Evolutionary conservation across 2,797 vertebrate genomes (phyloP).

Genomic region (Momotus momota): DNA sequence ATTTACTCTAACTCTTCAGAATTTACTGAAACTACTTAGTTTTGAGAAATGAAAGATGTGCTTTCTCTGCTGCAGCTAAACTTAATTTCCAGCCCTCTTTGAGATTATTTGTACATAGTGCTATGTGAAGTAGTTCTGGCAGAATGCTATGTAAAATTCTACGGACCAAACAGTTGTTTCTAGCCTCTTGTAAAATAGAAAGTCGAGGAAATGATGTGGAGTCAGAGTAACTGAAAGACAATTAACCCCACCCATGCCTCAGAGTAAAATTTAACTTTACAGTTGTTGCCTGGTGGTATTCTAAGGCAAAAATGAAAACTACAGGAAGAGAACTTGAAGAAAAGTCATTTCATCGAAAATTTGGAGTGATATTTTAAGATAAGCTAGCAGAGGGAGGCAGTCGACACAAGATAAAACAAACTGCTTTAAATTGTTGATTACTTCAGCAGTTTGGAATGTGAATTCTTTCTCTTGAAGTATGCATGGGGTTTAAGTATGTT

Average conservation of each 20-base stretch:
- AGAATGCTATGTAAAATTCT: neutral
- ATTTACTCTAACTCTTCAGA: neutral
- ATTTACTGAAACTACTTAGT: neutral
- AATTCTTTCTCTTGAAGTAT: slow-evolving; percentile 26
- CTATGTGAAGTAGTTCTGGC: neutral
- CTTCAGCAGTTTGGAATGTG: slow-evolving; percentile 54
- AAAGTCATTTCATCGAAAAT: neutral
- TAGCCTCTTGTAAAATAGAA: neutral
- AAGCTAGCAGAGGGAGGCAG: neutral
- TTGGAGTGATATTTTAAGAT: neutral
- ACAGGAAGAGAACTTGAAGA: neutral
- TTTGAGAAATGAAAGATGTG: neutral
- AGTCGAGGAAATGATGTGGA: neutral
- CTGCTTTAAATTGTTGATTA: slow-evolving; percentile 8
- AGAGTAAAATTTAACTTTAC: neutral
- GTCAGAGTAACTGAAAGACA: neutral
- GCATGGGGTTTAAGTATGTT: neutral
- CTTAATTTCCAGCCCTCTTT: neutral
- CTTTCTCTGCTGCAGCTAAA: neutral
- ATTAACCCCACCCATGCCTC: neutral
- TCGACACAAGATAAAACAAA: slow-evolving; percentile 18
- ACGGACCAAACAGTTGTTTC: neutral
- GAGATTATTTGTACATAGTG: neutral
- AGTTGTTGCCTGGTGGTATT: neutral
- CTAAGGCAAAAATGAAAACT: neutral